A percentile compares a stretch with the other conserved stretches of the same genome.
phyloP scores from a whole-genome alignment of 2,797 vertebrate genomes.

The Macroramphosus scolopax region DNA sequence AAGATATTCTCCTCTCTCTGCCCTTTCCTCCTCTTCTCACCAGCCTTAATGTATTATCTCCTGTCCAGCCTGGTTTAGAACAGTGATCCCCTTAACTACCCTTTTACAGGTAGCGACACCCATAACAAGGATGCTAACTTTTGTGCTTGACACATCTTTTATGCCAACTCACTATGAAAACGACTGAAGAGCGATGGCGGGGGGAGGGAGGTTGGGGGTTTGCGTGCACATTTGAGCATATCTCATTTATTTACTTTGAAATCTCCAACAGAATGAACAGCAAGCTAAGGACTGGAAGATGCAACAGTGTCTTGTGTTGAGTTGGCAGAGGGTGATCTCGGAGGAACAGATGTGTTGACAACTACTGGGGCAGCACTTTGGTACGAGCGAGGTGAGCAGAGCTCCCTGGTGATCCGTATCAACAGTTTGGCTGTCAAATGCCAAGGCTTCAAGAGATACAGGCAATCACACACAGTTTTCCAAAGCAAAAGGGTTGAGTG shows the following conservation, averaged over 20 bases:
- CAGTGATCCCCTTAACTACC: constrained; percentile 56
- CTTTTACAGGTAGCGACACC: constrained; percentile 51
- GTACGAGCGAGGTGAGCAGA: constrained; percentile 78
- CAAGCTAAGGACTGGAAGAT: constrained; percentile 54
- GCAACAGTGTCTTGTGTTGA: constrained; percentile 51
- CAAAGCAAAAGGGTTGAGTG: constrained; percentile 68
- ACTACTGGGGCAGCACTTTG: constrained; percentile 79
- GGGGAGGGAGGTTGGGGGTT: neutral
- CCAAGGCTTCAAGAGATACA: constrained; percentile 67
- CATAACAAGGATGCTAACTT: constrained; percentile 66
- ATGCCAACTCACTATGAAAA: constrained; percentile 63
- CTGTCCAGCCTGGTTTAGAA: too few relatives aligned
- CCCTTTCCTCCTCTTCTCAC: constrained; percentile 45
- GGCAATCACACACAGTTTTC: constrained; percentile 66
- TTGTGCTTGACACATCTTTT: constrained; percentile 70
- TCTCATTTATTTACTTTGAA: constrained; percentile 48
- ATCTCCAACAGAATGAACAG: constrained; percentile 55
- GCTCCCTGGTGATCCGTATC: constrained; percentile 70
- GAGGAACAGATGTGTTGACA: constrained; percentile 64
- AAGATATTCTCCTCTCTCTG: constrained; percentile 56
- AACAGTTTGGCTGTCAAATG: constrained; percentile 59
- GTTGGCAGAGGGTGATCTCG: constrained; percentile 62
- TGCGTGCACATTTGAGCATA: too few relatives aligned
- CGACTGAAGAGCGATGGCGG: constrained; percentile 34
- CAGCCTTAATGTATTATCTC: constrained; percentile 52